These are phyloP conservation scores for Rynchops niger DNA, from an alignment of 2,113 vertebrate genomes.

Conservation along the genomic window DNA sequence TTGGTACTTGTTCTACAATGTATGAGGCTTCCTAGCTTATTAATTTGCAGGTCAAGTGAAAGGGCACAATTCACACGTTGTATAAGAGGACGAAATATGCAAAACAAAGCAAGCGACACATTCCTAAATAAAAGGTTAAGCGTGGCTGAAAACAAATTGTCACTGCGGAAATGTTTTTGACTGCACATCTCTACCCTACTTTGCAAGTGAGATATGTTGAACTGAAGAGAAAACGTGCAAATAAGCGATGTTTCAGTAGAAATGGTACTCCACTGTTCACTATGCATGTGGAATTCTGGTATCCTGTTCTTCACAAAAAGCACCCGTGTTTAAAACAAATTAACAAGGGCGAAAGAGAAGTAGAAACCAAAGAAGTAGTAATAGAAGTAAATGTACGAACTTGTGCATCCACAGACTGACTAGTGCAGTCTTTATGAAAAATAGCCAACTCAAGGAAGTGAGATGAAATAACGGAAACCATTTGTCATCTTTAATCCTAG, in stretches of 20 bases:
- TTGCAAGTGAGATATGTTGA: background rate
- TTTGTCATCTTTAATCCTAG: background rate
- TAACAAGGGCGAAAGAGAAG: background rate
- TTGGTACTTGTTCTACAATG: background rate
- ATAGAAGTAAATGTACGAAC: background rate
- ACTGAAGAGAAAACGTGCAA: background rate
- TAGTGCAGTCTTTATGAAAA: background rate
- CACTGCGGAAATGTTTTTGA: background rate
- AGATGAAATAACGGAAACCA: background rate
- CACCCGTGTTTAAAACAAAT: background rate
- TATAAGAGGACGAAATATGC: background rate
- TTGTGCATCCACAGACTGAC: background rate
- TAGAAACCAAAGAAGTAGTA: background rate
- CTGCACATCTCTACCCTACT: background rate
- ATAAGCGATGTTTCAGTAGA: background rate
- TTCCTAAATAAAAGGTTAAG: background rate
- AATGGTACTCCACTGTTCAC: background rate
- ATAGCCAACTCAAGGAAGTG: background rate
- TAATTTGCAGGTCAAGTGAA: background rate
- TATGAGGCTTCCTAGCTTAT: background rate
- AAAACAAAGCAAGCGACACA: background rate
- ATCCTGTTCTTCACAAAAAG: background rate
- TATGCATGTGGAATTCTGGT: background rate
- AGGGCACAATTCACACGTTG: background rate
- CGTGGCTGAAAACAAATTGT: background rate